These are phyloP conservation scores for Drosophila watanabei DNA, from an alignment of 1,140 invertebrate genomes.

Conservation along the genomic window DNA sequence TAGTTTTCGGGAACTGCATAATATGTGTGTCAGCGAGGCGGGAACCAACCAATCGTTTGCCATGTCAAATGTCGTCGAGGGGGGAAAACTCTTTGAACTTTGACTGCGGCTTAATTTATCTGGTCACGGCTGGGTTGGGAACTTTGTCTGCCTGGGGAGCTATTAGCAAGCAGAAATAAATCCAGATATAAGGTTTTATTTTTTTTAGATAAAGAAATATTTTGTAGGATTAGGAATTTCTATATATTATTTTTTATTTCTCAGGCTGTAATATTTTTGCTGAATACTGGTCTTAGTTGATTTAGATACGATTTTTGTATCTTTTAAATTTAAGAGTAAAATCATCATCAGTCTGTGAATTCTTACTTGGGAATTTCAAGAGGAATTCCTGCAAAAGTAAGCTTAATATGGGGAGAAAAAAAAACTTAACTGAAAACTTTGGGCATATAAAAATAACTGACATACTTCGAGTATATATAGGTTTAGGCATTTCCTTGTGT, in stretches of 20 bases:
- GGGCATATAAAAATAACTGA: no score
- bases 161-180: conserved; percentile 44
- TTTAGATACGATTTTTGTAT: no score
- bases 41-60: conserved; percentile 25
- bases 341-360: no score
- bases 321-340: no score
- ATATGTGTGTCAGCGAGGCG: conserved; percentile 65
- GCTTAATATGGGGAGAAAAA: neutral
- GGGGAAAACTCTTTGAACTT: conserved; percentile 68
- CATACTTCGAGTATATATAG: no score
- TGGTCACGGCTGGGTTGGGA: conserved; percentile 45
- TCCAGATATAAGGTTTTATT: neutral
- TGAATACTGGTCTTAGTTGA: no score
- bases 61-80: conserved; percentile 54
- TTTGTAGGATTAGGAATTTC: neutral
- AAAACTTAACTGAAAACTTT: no score
- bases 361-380: no score
- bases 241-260: no score
- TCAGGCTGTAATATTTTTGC: neutral
- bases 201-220: neutral
- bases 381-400: neutral
- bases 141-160: conserved; percentile 30
- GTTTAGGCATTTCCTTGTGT: no score
- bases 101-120: conserved; percentile 60
- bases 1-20: conserved; percentile 41